Conservation (phyloP, 1,140 invertebrate genomes). For the Eupristina koningsbergeri region DNA sequence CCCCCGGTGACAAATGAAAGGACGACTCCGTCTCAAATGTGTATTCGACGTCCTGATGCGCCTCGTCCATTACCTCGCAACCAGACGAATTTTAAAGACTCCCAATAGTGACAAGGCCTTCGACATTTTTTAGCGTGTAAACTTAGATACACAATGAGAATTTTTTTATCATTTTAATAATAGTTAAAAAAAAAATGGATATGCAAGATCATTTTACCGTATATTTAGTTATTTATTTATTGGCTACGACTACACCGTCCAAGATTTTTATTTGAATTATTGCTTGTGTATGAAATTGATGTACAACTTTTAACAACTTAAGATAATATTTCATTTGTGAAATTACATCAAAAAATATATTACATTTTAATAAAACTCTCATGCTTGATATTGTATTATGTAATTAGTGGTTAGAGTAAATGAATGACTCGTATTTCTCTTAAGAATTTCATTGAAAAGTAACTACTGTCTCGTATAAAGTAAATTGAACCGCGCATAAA, state of each 20-base stretch:
- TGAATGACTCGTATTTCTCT: conserved; percentile 46
- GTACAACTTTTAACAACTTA: too few species aligned
- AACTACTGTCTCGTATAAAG: conserved; percentile 22
- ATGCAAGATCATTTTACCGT: too few species aligned
- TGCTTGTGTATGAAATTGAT: too few species aligned
- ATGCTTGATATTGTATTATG: neutral
- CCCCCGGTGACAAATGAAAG: conserved; percentile 62
- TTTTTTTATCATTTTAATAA: too few species aligned
- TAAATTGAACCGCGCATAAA: conserved; percentile 6
- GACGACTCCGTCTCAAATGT: conserved; percentile 26
- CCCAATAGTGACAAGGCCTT: neutral
- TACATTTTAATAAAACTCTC: too few species aligned
- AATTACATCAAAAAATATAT: too few species aligned
- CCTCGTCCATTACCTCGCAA: conserved; percentile 59
- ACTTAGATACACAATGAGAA: neutral
- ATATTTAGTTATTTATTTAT: too few species aligned
- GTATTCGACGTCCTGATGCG: conserved; percentile 51
- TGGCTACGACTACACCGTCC: too few species aligned
- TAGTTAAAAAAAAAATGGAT: too few species aligned
- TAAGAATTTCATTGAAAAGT: neutral
- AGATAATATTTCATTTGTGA: too few species aligned
- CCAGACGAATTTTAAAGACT: conserved; percentile 6
- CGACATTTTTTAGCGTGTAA: neutral
- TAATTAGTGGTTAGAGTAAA: conserved; percentile 3
- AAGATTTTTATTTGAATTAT: too few species aligned